phyloP scores from a whole-genome alignment of 1,140 invertebrate genomes.

The Drosophila punjabiensis region DNA sequence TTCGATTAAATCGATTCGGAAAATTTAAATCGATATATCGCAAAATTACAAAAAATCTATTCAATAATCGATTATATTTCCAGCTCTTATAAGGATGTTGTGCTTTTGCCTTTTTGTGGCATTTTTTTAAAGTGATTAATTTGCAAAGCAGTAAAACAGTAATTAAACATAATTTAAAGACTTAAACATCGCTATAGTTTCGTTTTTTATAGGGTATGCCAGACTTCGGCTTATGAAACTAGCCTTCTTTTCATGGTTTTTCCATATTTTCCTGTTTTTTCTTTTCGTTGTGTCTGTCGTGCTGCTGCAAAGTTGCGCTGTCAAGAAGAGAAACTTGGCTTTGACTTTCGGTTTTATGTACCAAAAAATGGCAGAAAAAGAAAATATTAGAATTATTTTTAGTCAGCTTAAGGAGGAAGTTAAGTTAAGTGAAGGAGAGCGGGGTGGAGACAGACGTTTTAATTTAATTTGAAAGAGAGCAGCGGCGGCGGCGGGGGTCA shows the following conservation, averaged over 20 bases:
- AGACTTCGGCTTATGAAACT: background rate
- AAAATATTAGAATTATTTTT: slow-evolving; percentile 27
- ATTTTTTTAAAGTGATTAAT: no score
- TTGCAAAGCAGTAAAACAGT: no score
- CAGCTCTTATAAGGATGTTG: no score
- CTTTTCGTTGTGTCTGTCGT: slow-evolving; percentile 4
- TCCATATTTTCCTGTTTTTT: slow-evolving; percentile 7
- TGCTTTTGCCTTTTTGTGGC: no score
- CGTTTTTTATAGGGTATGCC: background rate
- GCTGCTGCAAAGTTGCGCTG: slow-evolving; percentile 37
- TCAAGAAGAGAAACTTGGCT: slow-evolving; percentile 46
- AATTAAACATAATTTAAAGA: no score
- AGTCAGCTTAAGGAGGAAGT: slow-evolving; percentile 36
- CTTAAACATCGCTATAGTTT: no score
- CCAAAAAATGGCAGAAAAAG: slow-evolving; percentile 18
- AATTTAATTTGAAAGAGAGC: slow-evolving; percentile 34
- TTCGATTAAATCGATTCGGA: no score
- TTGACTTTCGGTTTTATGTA: slow-evolving; percentile 44
- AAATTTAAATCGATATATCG: no score
- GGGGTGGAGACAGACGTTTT: slow-evolving; percentile 25
- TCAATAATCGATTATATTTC: no score
- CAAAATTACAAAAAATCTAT: no score
- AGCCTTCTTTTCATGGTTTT: background rate
- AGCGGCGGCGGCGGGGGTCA: background rate
- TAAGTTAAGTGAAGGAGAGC: slow-evolving; percentile 13